Evolutionary conservation across 2,797 vertebrate species (phyloP).

Genomic region (Alca torda): DNA sequence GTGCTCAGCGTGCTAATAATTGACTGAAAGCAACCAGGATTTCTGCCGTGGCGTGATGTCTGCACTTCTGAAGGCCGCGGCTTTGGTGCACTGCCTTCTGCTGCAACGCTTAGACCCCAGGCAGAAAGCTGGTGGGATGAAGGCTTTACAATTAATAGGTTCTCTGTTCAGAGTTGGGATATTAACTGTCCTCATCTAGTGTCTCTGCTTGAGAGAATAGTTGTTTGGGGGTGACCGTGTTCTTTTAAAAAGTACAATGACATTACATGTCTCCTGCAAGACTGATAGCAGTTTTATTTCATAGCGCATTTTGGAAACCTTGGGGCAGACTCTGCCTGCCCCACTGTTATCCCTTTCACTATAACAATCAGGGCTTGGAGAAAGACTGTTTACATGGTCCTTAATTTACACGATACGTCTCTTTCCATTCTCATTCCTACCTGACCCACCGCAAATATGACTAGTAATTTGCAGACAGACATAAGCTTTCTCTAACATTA

Average conservation of each 20-base stretch:
- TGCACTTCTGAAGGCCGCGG: not conserved
- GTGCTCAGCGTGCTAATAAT: not conserved
- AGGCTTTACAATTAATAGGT: not conserved
- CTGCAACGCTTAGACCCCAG: not conserved
- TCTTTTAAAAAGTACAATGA: not conserved
- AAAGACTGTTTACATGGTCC: not conserved
- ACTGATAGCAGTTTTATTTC: not conserved
- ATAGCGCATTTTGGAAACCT: not conserved
- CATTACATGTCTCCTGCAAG: not conserved
- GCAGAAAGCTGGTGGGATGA: not conserved
- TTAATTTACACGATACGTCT: not conserved
- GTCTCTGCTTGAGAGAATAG: not conserved
- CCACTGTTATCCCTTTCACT: not conserved
- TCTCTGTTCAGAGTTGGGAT: not conserved
- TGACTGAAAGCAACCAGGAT: not conserved
- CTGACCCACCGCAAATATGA: not conserved
- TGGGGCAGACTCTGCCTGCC: not conserved
- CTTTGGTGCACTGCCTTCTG: not conserved
- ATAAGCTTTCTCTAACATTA: not conserved
- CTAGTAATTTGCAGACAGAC: not conserved
- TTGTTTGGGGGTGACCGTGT: not conserved
- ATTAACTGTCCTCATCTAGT: not conserved
- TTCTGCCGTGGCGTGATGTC: not conserved
- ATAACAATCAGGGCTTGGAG: not conserved
- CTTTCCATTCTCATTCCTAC: not conserved